Percentiles rank a stretch among this genome's conserved stretches.
phyloP scores from a whole-genome alignment of 2,888 invertebrate genomes.

The Dynastes tityus region DNA sequence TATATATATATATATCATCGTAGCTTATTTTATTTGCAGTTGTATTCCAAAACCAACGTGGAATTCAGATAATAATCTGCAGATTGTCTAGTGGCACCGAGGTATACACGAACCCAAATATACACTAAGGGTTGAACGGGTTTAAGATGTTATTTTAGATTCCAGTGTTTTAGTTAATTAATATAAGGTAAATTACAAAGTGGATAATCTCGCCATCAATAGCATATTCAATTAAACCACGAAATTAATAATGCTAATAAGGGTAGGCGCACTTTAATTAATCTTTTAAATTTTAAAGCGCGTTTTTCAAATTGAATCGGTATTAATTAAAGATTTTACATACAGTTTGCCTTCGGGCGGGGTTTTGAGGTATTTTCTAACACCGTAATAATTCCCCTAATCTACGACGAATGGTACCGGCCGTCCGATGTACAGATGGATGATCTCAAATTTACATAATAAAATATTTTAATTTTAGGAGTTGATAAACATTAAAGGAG shows the following conservation, averaged over 20 bases:
- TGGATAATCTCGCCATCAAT: slow-evolving; percentile 12
- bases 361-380: too few relatives aligned
- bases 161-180: slow-evolving; percentile 17
- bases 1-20: too few relatives aligned
- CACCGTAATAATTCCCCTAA: slow-evolving; percentile 31
- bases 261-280: not conserved
- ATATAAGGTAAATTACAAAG: slow-evolving; percentile 18
- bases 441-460: slow-evolving; percentile 39
- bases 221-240: slow-evolving; percentile 15
- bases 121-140: slow-evolving; percentile 31
- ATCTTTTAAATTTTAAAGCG: not conserved
- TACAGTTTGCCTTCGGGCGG: too few relatives aligned
- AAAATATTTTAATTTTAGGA: slow-evolving; percentile 44
- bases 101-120: slow-evolving; percentile 3
- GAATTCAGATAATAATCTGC: not conserved
- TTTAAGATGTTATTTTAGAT: slow-evolving; percentile 33
- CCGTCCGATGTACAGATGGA: slow-evolving; percentile 22
- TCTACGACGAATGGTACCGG: slow-evolving; percentile 16
- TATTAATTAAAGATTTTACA: too few relatives aligned
- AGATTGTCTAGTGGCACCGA: not conserved
- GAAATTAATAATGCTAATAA: slow-evolving; percentile 1
- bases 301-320: not conserved
- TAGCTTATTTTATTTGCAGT: too few relatives aligned
- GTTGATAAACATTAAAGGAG: slow-evolving; percentile 42
- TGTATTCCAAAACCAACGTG: not conserved